Base-by-base conservation (phyloP, 2,797 vertebrate genomes). In the Chelon labrosus region DNA sequence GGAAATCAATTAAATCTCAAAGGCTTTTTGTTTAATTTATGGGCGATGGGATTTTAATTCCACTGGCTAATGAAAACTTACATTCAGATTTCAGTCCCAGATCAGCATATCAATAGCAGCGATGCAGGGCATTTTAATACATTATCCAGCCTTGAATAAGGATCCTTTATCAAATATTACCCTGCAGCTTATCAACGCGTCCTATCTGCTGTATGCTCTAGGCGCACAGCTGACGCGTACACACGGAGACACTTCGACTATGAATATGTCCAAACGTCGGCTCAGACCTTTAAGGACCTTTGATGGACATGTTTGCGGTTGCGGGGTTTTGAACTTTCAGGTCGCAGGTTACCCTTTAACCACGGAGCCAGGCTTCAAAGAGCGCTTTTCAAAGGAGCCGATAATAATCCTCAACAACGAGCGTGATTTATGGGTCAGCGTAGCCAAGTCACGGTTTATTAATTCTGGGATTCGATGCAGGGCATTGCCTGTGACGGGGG, bases 1-100 rank as follows among this genome's bases (percentile, higher is more conserved):
- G 82, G 81, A 84, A 88, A 90, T 90, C 88, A 83, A 75, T 88
- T 82, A 66, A 78, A 83, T 84, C 82, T 90, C 85, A 70, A 52
- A 87, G 87, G 78, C 54, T 76, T 84, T 79, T 82, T 79, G 74
- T 86, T 85, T 83, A 66, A 86, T 84, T 86, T 75, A 84, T 82
- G 79, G 84, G 79, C 13, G 11, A 84, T 77, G 84, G 77, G 84
- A 86, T 84, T 91, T 89, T 80, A 89, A 87, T 88, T 88, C 73
- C 75, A 63, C 64, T 7, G 47, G 58, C 80, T 79, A 81, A 85
- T 88, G 75, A 89, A 86, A 90, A 84, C 65, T 65, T 82, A 68
- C 67, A 63, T 84, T 89, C 62, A 86, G 64, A 73, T 75, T 77
- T 82, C 25, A 64, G 56, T 70, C 69, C 67, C 49, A 69, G 76